phyloP scores from a whole-genome alignment of 2,888 invertebrate genomes.

The Trissolcus japonicus region DNA sequence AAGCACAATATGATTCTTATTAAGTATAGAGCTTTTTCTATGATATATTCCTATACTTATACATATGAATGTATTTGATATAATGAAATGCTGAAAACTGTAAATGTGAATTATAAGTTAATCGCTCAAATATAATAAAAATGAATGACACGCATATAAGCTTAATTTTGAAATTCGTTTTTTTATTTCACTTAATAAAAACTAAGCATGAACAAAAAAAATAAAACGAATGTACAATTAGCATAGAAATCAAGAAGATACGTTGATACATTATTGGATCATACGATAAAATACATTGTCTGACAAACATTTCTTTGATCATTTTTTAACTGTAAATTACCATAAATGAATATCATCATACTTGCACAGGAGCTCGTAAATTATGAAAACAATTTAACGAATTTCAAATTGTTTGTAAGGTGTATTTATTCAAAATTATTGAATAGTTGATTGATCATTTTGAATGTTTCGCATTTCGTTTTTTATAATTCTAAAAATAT shows the following conservation, averaged over 20 bases:
- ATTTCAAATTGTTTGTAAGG: slow-evolving; percentile 13
- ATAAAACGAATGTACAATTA: no score
- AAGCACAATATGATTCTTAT: not conserved
- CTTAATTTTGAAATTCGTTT: slow-evolving; percentile 22
- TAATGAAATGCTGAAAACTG: slow-evolving; percentile 1
- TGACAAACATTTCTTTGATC: no score
- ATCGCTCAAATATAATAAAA: slow-evolving; percentile 28
- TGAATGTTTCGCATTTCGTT: slow-evolving; percentile 21
- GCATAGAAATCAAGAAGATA: no score
- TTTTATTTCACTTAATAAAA: slow-evolving; percentile 15
- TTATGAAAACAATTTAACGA: slow-evolving; percentile 2
- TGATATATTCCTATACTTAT: slow-evolving; percentile 13
- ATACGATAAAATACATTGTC: no score
- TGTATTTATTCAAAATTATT: slow-evolving; percentile 28
- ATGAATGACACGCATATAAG: slow-evolving; percentile 31
- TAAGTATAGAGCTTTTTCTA: slow-evolving; percentile 16
- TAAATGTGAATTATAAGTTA: not conserved
- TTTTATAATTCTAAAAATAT: slow-evolving; percentile 28
- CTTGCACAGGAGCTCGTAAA: not conserved
- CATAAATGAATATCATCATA: no score
- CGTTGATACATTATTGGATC: no score
- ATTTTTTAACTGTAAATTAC: no score
- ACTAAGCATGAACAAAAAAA: not conserved
- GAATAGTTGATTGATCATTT: slow-evolving; percentile 16
- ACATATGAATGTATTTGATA: slow-evolving; percentile 37